Conservation (phyloP, 2,888 invertebrate species). For the Chalcis sispes region DNA sequence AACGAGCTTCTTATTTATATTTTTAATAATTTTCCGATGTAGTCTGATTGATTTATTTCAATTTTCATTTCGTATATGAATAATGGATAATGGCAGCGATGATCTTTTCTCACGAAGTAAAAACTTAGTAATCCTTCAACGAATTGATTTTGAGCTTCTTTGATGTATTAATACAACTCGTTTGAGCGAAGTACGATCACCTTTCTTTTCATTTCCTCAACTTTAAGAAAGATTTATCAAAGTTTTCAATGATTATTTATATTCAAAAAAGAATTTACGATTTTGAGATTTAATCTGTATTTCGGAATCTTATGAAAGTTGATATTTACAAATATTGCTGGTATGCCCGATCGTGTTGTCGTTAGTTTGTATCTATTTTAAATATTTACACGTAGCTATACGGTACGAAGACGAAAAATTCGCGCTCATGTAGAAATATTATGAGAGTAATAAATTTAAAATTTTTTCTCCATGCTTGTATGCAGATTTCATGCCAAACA, state of each 20-base stretch:
- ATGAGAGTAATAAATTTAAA: constrained; percentile 31
- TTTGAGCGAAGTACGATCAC: neutral
- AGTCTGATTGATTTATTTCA: constrained; percentile 15
- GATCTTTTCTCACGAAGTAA: neutral
- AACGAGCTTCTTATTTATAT: no score
- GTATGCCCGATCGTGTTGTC: neutral
- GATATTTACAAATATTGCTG: constrained; percentile 4
- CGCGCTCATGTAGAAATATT: constrained; percentile 13
- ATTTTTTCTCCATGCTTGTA: no score
- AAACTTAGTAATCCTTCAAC: neutral
- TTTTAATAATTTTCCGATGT: neutral
- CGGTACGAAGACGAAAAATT: neutral
- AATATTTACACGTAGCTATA: neutral
- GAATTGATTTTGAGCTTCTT: neutral
- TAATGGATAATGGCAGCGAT: neutral
- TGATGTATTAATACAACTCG: neutral
- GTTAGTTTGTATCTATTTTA: constrained; percentile 21
- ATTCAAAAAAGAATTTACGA: no score
- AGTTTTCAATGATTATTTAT: no score
- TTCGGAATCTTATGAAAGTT: constrained; percentile 17
- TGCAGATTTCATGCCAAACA: no score
- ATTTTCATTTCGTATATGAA: constrained; percentile 12
- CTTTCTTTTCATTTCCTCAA: no score
- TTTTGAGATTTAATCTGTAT: neutral
- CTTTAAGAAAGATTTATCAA: no score